Evolutionary conservation across 2,888 invertebrate species (phyloP).

Genomic region (Eupithecia subfuscata): DNA sequence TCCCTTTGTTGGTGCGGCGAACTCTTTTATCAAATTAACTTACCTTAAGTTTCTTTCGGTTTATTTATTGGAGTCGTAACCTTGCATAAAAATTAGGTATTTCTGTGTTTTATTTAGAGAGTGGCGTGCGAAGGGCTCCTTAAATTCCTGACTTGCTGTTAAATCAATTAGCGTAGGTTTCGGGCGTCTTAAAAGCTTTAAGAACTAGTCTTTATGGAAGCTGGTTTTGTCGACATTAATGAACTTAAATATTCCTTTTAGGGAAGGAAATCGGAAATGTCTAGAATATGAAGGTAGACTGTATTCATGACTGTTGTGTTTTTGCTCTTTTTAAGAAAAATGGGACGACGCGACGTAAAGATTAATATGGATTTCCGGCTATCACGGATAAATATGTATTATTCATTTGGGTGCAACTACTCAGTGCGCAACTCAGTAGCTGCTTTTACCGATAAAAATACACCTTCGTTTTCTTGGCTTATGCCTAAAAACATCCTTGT

Average conservation of each 20-base stretch:
- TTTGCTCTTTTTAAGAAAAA: not conserved
- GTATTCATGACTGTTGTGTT: not conserved
- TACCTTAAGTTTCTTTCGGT: slow-evolving; percentile 55
- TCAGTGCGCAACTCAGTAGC: not conserved
- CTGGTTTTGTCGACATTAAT: slow-evolving; percentile 37
- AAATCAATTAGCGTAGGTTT: slow-evolving; percentile 64
- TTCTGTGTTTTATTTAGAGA: slow-evolving; percentile 54
- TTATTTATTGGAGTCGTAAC: slow-evolving; percentile 46
- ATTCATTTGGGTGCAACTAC: not conserved
- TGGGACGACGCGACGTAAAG: too few species aligned
- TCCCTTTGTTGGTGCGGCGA: slow-evolving; percentile 71
- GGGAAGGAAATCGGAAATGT: slow-evolving; percentile 13
- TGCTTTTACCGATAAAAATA: not conserved
- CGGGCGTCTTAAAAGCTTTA: slow-evolving; percentile 61
- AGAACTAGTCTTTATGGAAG: slow-evolving; percentile 50
- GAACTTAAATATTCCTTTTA: slow-evolving; percentile 38
- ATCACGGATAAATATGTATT: not conserved
- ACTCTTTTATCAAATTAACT: slow-evolving; percentile 74
- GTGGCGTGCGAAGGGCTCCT: slow-evolving; percentile 61
- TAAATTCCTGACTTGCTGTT: slow-evolving; percentile 62
- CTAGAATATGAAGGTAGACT: slow-evolving; percentile 9
- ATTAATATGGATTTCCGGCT: not conserved
- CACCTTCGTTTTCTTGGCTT: slow-evolving; percentile 10
- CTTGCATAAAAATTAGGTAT: slow-evolving; percentile 41
- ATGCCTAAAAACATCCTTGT: slow-evolving; percentile 18